Evolutionary conservation across 2,797 vertebrate genomes (phyloP), one percentile per base, ranked within the genome.

Genomic region (Natrix natrix): DNA sequence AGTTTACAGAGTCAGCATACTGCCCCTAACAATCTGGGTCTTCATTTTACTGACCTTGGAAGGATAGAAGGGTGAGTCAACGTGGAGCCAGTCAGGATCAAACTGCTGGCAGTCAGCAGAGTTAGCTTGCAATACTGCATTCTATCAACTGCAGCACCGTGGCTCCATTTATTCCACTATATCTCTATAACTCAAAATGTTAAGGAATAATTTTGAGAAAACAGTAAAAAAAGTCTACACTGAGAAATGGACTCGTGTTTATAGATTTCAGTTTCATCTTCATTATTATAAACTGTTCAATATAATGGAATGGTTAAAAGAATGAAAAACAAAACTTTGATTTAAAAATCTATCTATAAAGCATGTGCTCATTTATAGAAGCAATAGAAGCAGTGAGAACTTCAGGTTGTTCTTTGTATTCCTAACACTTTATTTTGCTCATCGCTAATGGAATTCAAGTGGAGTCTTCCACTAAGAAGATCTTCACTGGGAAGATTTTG

Each of bases 401-500:
- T 56, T 20, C 55, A 28, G 37, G 63, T 90, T 57, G 0, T 91
- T 90, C 55, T 66, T 28, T 20, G 8, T 48, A 57, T 1, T 17
- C 4, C 7, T 26, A 17, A 92, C 5, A 32, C 24, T 55, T n/a
- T 20, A 26, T 88, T 32, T 88, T 91, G 43, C 48, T 69, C 87
- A 7, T 2, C 14, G 69, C 74, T 89, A 28, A 92, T 89, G 86
- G 87, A 88, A 22, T 90, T 86, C 24, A 90, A 87, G 57, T 54
- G 56, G 13, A 28, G 63, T 52, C 48, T 52, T 43, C 43, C 43
- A 52, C 48, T 52, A 52, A 4, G 48, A 52, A 52, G 48, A 52
- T 52, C 48, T 52, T 56, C 61, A 93, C 69, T n/a, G 1, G 52
- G 57, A 93, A 92, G 63, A 86, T 87, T 94, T 96, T 95, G 95